A percentile compares a stretch with the other conserved stretches of the same genome.
Evolutionary conservation across 2,888 invertebrate genomes (phyloP).

Genomic region (Eretmocerus hayati): DNA sequence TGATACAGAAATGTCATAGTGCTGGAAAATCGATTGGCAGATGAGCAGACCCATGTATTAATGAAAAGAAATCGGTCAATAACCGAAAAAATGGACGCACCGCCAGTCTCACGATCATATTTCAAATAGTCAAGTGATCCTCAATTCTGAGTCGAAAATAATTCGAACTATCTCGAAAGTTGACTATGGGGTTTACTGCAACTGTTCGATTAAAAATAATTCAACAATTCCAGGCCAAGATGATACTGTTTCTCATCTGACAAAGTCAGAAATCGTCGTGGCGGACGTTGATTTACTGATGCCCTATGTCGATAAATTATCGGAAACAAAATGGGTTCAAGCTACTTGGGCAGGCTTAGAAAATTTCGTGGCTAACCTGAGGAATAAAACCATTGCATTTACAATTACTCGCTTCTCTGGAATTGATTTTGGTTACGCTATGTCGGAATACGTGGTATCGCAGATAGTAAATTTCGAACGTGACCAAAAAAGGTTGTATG

Average conservation of each 20-base stretch:
- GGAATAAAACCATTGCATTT: slow-evolving; percentile 30
- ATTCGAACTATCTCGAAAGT: background rate
- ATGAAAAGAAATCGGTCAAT: too few species aligned
- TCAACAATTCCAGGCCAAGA: background rate
- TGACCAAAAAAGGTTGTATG: slow-evolving; percentile 38
- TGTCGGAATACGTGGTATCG: slow-evolving; percentile 50
- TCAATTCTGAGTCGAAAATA: background rate
- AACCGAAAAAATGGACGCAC: too few species aligned
- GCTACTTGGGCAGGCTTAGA: slow-evolving; percentile 50
- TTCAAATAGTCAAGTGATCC: background rate
- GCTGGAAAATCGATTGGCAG: too few species aligned
- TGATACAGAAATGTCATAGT: too few species aligned
- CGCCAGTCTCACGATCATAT: too few species aligned
- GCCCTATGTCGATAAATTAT: slow-evolving; percentile 40
- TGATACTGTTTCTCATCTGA: slow-evolving; percentile 27
- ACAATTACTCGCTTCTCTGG: slow-evolving; percentile 46
- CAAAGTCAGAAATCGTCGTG: slow-evolving; percentile 43
- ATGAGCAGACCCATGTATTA: too few species aligned
- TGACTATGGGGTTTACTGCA: background rate
- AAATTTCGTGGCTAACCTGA: background rate
- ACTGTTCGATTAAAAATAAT: background rate
- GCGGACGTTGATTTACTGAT: slow-evolving; percentile 45
- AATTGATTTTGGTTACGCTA: slow-evolving; percentile 46
- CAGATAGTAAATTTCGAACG: slow-evolving; percentile 50
- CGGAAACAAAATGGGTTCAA: slow-evolving; percentile 47